Conservation (phyloP, 2,888 invertebrate species). For the Eretmocerus hayati region DNA sequence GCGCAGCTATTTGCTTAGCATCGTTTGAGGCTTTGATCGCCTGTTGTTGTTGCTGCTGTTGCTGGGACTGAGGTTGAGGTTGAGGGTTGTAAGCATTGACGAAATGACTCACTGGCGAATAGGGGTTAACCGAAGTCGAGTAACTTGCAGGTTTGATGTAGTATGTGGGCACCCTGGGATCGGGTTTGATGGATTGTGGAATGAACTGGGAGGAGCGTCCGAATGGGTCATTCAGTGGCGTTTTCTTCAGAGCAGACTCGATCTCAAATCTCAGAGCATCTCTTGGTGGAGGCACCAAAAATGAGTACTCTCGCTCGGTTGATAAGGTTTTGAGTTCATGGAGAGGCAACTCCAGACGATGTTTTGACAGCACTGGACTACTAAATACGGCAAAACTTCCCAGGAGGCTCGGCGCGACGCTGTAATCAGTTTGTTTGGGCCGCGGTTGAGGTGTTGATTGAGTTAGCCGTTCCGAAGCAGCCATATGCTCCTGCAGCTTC, state of each 20-base stretch:
- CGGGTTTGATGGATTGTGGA: constrained; percentile 27
- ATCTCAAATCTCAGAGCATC: constrained; percentile 38
- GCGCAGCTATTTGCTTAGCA: constrained; percentile 18
- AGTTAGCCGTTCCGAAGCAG: constrained; percentile 26
- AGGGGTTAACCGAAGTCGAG: constrained; percentile 23
- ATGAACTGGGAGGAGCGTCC: constrained; percentile 32
- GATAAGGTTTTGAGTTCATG: constrained; percentile 30
- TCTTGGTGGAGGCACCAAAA: constrained; percentile 39
- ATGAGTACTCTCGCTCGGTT: constrained; percentile 38
- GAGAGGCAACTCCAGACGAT: constrained; percentile 33
- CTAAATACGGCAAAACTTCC: constrained; percentile 58
- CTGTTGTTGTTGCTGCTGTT: not conserved
- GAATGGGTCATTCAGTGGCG: constrained; percentile 30
- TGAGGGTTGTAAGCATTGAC: constrained; percentile 16
- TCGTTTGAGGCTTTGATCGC: constrained; percentile 29
- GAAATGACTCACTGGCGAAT: constrained; percentile 24
- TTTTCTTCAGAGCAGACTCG: constrained; percentile 34
- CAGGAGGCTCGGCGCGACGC: constrained; percentile 29
- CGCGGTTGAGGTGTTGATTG: constrained; percentile 31
- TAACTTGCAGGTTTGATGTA: constrained; percentile 29
- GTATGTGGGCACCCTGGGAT: constrained; percentile 30
- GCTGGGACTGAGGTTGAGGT: not conserved
- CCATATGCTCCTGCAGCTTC: constrained; percentile 41
- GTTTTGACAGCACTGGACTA: constrained; percentile 52
- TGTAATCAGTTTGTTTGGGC: constrained; percentile 31